Base-by-base conservation (phyloP, 2,113 vertebrate genomes). In the Marcusenius ussheri region DNA sequence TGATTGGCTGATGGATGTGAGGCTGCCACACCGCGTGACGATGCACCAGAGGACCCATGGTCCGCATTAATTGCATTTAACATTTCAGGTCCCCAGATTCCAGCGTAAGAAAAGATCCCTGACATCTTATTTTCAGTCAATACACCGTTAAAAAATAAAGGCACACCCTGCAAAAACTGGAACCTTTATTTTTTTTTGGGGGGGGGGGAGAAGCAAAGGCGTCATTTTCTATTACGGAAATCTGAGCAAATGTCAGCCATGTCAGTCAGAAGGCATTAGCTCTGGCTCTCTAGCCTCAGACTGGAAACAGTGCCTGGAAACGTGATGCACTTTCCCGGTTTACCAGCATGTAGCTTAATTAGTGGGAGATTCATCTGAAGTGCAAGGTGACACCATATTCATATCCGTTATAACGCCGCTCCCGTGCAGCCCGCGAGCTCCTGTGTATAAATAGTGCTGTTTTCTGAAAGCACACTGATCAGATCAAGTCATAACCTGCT, bases 241-340 rank as follows among this genome's bases (percentile, higher is more conserved):
- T 42, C 51, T 46, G 13, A 62, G 35, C 24, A 88, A 88, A 88
- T 45, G 87, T 50, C 87, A 62, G 35, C 8, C 19, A 35, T 58
- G 53, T 88, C 87, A 88, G 27, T 88, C 85, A 87, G 49, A 49
- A 87, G 85, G 47, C n/a, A 31, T 87, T 53, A 31, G 85, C 27
- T 8, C n/a, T 2, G 27, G 1, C n/a, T 24, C 19, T 45, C 35
- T 24, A 77, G 45, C 8, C 84, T 87, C 84, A 2, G 24, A 35
- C 31, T 39, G 70, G 13, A 47, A 84, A n/a, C 11, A 9, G 17
- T 3, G 80, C 42, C 31, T 77, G 74, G 13, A n/a, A 85, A 47
- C n/a, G 83, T 24, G 83, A n/a, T 5, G 83, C 83, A 24, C 15
- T 11, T 49, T 27, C 83, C 10, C 24, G 19, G n/a, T 74, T 35